These are phyloP conservation scores for Cerastoderma edule DNA, from an alignment of 2,888 invertebrate species.

Conservation along the genomic window DNA sequence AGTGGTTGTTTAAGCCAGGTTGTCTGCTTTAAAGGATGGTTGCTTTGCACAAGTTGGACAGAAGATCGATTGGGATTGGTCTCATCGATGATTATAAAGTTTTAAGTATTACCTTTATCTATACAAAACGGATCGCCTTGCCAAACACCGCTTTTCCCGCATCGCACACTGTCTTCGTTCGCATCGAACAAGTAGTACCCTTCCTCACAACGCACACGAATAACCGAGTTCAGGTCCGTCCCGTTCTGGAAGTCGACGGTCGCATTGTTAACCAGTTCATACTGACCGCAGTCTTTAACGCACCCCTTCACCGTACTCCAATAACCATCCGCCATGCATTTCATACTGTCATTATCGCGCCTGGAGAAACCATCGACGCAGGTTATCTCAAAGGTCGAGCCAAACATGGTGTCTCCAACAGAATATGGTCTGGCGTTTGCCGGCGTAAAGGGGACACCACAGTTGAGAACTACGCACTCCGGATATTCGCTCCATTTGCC, in stretches of 20 bases:
- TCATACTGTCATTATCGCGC: background rate
- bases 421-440: background rate
- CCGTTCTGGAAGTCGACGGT: background rate
- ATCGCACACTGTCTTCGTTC: background rate
- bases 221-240: background rate
- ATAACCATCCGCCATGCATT: background rate
- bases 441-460: background rate
- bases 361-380: background rate
- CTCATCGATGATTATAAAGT: too few species aligned
- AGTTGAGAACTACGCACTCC: background rate
- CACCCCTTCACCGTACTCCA: background rate
- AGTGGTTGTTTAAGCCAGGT: too few species aligned
- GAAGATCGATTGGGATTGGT: too few species aligned
- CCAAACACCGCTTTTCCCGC: background rate
- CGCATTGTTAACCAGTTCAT: background rate
- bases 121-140: background rate
- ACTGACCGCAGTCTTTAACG: background rate
- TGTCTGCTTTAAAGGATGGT: too few species aligned
- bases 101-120: background rate
- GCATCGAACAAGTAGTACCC: background rate
- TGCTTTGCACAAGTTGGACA: too few species aligned
- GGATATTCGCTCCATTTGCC: conserved; percentile 3
- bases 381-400: background rate
- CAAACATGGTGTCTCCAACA: background rate
- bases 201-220: background rate